Evolutionary conservation across 2,888 invertebrate species (phyloP), one percentile per base, ranked within the genome.

Genomic region (Tribolium freemani): DNA sequence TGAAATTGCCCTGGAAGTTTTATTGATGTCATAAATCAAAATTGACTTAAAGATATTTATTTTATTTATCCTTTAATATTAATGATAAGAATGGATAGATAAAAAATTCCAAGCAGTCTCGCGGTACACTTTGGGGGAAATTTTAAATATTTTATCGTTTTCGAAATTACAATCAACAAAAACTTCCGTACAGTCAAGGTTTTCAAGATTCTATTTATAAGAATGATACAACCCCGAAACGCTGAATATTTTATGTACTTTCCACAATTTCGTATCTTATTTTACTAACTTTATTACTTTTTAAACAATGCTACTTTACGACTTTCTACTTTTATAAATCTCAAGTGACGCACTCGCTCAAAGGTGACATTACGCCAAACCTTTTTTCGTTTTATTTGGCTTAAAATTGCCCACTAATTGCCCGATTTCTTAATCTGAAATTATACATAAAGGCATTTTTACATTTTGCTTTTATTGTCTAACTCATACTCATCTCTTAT

Each of bases 201-300:
- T 48, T 60, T 48, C 60, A 60, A 60, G 21, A 57, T 58, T 58
- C 60, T 60, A 60, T 60, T 60, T 60, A 46, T 60, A 60, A 45
- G 10, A 48, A 30, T 60, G 48, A 56, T 56, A 56, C 48, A 48
- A 48, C 54, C 54, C 54, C 31, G 54, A 26, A 31, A 48, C 16
- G 16, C 11, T 48, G 16, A 48, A 48, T 13, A 16, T 48, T 13
- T 13, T 13, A 48, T 11, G 6, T n/a, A 13, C 16, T 11, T 48
- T 48, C 13, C 10, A 48, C 11, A 48, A 48, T 48, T 48, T 38
- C 38, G 38, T 38, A 3, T 38, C 38, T 38, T 38, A 38, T 38
- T 38, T 38, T 38, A 38, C 38, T 9, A 9, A 38, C 38, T 38
- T 38, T 38, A 38, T 38, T 38, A 38, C 38, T 38, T 38, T 38